phyloP scores from a whole-genome alignment of 2,113 vertebrate genomes.

The Vidua macroura region DNA sequence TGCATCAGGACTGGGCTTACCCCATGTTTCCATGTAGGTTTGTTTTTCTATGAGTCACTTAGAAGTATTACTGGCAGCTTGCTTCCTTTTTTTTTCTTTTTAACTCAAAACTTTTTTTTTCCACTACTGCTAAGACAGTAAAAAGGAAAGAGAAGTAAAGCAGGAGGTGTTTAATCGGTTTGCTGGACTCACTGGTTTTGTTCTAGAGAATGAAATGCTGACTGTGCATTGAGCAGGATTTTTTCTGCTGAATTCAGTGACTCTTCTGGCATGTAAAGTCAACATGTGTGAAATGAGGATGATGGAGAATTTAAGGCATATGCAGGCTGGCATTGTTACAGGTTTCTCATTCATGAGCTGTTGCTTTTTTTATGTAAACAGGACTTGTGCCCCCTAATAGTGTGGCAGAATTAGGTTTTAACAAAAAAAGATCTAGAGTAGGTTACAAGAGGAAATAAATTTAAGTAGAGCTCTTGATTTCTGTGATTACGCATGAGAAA shows the following conservation, averaged over 20 bases:
- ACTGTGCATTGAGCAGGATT: not conserved
- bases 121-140: not conserved
- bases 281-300: not conserved
- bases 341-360: not conserved
- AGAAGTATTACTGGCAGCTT: not conserved
- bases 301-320: not conserved
- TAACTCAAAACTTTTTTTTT: not conserved
- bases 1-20: not conserved
- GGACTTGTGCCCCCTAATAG: not conserved
- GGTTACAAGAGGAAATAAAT: not conserved
- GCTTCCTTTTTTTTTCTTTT: not conserved
- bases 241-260: not conserved
- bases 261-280: not conserved
- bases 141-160: not conserved
- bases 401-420: not conserved
- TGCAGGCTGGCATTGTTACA: accelerated
- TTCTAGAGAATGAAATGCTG: not conserved
- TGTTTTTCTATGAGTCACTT: not conserved
- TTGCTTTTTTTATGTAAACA: not conserved
- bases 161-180: not conserved
- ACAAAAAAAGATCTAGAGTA: not conserved
- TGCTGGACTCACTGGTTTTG: not conserved
- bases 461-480: not conserved
- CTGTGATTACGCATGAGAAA: not conserved
- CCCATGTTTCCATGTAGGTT: not conserved